Percentiles rank a stretch among this genome's conserved stretches.
Conservation (phyloP, 92 coral and sea anemone genomes). For the Actinernus sp. region DNA sequence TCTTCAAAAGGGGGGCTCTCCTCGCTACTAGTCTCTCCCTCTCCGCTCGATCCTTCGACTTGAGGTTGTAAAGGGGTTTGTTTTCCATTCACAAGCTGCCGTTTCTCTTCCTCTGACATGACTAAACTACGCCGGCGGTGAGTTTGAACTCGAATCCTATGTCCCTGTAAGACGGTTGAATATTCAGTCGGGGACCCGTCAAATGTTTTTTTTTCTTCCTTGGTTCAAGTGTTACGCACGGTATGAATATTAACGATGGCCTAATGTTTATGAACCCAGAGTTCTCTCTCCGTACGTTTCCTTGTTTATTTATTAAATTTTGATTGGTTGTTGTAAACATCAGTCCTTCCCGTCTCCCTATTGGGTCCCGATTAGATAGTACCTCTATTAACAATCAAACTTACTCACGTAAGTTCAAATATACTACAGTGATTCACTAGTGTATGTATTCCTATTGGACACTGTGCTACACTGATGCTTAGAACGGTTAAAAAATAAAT, state of each 20-base stretch:
- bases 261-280: neutral
- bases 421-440: too few species aligned
- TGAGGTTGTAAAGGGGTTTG: neutral
- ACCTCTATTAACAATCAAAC: conserved; percentile 23
- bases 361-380: conserved; percentile 7
- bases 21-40: conserved; percentile 65
- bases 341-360: conserved; percentile 1
- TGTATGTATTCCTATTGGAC: conserved; percentile 7
- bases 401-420: neutral
- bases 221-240: neutral
- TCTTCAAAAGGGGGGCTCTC: conserved; percentile 88
- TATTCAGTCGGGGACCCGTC: too few species aligned
- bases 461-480: too few species aligned
- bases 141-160: too few species aligned
- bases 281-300: too few species aligned
- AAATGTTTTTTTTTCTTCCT: conserved; percentile 1
- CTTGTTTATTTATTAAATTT: conserved; percentile 31
- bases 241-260: conserved; percentile 2
- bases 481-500: too few species aligned
- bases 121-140: too few species aligned
- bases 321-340: conserved; percentile 52
- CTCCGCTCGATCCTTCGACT: conserved; percentile 20
- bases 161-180: too few species aligned
- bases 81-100: conserved; percentile 40
- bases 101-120: conserved; percentile 68